A percentile compares a stretch with the other conserved stretches of the same genome.
These are phyloP conservation scores for Araneus ventricosus DNA, from an alignment of 1,140 invertebrate genomes.

Conservation along the genomic window DNA sequence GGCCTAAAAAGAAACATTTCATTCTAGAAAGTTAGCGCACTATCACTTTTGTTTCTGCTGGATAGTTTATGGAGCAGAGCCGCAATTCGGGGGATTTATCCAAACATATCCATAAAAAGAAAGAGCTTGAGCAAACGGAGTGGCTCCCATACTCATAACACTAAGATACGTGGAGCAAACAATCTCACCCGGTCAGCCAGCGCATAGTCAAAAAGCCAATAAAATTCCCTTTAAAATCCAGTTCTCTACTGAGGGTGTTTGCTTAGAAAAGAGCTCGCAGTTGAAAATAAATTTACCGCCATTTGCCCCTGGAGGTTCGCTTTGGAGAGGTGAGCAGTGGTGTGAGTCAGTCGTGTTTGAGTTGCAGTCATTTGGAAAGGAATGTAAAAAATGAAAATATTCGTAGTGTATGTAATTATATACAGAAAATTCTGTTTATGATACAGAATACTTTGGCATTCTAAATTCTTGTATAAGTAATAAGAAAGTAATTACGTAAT, in stretches of 20 bases:
- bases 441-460: no score
- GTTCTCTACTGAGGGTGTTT: slow-evolving; percentile 9
- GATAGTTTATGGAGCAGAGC: background rate
- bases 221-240: slow-evolving; percentile 37
- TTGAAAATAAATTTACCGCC: slow-evolving; percentile 34
- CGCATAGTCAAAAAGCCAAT: slow-evolving; percentile 36
- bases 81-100: background rate
- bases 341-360: background rate
- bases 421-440: no score
- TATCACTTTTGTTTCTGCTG: background rate
- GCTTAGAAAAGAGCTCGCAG: slow-evolving; percentile 29
- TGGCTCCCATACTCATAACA: slow-evolving; percentile 16
- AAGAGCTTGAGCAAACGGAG: slow-evolving; percentile 18
- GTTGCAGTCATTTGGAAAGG: background rate
- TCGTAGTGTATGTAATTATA: no score
- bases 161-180: slow-evolving; percentile 21
- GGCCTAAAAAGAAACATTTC: background rate
- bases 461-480: no score
- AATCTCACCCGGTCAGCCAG: slow-evolving; percentile 24
- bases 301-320: background rate
- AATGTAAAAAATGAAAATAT: no score
- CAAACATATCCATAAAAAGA: slow-evolving; percentile 32
- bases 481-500: no score
- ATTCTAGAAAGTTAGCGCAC: background rate
- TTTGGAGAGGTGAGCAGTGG: background rate